Conservation (phyloP, 2,888 invertebrate species). For the Xestobium rufovillosum region DNA sequence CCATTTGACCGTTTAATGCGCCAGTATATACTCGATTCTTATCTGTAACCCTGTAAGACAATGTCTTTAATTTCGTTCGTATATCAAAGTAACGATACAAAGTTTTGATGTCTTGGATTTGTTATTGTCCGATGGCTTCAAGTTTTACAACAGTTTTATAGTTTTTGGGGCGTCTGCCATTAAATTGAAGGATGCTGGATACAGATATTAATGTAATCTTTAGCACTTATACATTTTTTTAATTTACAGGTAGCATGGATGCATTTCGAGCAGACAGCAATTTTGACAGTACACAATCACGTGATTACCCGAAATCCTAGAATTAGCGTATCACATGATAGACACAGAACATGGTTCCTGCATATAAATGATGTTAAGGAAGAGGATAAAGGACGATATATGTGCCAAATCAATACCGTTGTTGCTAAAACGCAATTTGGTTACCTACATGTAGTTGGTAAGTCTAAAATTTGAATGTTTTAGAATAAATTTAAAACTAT, state of each 20-base stretch:
- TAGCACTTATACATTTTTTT: too few species aligned
- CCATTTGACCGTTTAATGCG: too few species aligned
- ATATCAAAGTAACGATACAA: too few species aligned
- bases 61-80: conserved; percentile 2
- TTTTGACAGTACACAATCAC: conserved; percentile 87
- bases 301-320: conserved; percentile 89
- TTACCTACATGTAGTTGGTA: conserved; percentile 86
- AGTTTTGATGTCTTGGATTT: neutral
- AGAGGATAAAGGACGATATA: conserved; percentile 86
- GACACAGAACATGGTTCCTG: conserved; percentile 87
- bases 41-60: too few species aligned
- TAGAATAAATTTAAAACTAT: too few species aligned
- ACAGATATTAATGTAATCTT: too few species aligned
- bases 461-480: conserved; percentile 43
- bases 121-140: conserved; percentile 1
- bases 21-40: too few species aligned
- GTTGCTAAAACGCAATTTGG: conserved; percentile 90
- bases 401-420: conserved; percentile 92
- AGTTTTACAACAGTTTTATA: conserved; percentile 16
- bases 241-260: conserved; percentile 85
- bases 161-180: conserved; percentile 21
- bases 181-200: conserved; percentile 18
- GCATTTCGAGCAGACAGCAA: conserved; percentile 90
- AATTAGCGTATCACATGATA: conserved; percentile 86
- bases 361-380: conserved; percentile 89